These are phyloP conservation scores for Linnaemya vulpina DNA, from an alignment of 2,888 invertebrate genomes.

Conservation along the genomic window DNA sequence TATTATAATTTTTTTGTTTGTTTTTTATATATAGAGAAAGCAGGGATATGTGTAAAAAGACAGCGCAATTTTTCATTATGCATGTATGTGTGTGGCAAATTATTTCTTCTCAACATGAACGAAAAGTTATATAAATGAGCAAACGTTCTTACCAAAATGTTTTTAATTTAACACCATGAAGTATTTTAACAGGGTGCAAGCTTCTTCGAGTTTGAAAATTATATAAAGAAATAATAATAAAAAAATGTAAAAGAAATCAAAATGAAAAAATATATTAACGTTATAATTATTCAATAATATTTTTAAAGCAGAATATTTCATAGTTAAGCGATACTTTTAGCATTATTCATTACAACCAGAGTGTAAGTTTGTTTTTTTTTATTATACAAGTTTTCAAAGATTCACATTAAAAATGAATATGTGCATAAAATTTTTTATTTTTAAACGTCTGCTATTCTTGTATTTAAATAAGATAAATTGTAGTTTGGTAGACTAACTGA, in stretches of 20 bases:
- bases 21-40: too few relatives aligned
- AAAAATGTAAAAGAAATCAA: too few relatives aligned
- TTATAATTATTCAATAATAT: too few relatives aligned
- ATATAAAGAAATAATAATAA: too few relatives aligned
- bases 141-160: conserved; percentile 1
- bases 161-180: neutral
- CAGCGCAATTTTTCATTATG: conserved; percentile 60
- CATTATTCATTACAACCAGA: neutral
- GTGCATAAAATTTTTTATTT: conserved; percentile 34
- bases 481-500: conserved; percentile 60
- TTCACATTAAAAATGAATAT: conserved; percentile 44
- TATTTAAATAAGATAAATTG: conserved; percentile 68
- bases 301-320: too few relatives aligned
- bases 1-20: neutral
- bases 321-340: neutral
- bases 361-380: neutral
- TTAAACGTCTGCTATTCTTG: conserved; percentile 49
- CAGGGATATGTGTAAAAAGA: conserved; percentile 20
- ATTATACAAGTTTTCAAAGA: conserved; percentile 11
- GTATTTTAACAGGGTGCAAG: neutral
- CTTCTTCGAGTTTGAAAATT: too few relatives aligned
- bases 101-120: conserved; percentile 56
- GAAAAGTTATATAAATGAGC: conserved; percentile 24
- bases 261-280: too few relatives aligned
- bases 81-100: conserved; percentile 49